Evolutionary conservation across 2,113 vertebrate species (phyloP), one percentile per base, ranked within the genome.

Genomic region (Apaloderma vittatum): DNA sequence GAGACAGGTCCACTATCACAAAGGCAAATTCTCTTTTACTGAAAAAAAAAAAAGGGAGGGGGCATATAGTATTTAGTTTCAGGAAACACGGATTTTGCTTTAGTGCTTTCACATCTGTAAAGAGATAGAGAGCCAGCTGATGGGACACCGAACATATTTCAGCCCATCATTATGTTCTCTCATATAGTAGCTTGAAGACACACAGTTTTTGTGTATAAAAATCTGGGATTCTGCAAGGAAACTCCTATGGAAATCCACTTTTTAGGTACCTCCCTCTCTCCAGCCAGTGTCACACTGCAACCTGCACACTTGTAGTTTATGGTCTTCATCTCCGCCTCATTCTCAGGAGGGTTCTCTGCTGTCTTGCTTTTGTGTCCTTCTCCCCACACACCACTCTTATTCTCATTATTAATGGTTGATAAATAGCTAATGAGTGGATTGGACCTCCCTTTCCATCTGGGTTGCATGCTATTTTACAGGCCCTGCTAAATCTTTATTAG

Each of bases 401-500:
- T 52, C 74, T 58, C 67, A 48, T 61, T 52, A 74, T 96, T 94
- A 95, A 86, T 92, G 68, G 70, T 43, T 96, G 93, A 95, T 92
- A 96, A 97, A 97, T 73, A 93, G 92, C 93, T 96, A 96, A 93
- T 89, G 95, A 93, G 73, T 51, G 77, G 62, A 90, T 89, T 75
- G 88, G 83, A 81, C 95, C 90, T 96, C 95, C 95, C 92, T 97
- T 93, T 92, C 96, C 95, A 93, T 94, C 96, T 96, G 96, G 90
- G 88, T 73, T 95, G 88, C 92, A 89, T 52, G 83, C 79, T 92
- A 72, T 94, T 95, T 94, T 81, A 97, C 79, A 92, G 92, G 62
- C 73, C 90, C 87, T 93, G 88, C 90, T 97, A 96, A 94, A 93
- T 95, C 93, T 95, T 93, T 95, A 96, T 96, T 97, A 96, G 91